A percentile compares a stretch with the other conserved stretches of the same genome.
These are phyloP conservation scores for Gobiocypris rarus DNA, from an alignment of 2,113 vertebrate genomes.

Conservation along the genomic window DNA sequence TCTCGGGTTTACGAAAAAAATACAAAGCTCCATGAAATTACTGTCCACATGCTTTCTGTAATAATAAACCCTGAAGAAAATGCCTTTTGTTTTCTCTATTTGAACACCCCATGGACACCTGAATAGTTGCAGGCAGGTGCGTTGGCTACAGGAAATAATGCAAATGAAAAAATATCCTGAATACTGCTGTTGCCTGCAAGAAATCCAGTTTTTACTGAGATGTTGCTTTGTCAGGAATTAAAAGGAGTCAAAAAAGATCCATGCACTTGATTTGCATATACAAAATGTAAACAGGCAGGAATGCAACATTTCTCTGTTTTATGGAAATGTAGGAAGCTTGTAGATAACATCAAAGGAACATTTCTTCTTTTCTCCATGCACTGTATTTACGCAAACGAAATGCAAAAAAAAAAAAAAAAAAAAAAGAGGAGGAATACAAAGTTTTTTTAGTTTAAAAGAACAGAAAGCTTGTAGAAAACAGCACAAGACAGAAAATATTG, in stretches of 20 bases:
- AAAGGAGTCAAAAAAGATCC: not conserved
- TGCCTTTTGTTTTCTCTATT: not conserved
- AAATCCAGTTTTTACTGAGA: not conserved
- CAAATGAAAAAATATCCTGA: not conserved
- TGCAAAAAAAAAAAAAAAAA: not conserved
- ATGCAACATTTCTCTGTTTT: not conserved
- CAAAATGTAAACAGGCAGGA: not conserved
- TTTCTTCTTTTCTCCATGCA: not conserved
- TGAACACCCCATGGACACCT: not conserved
- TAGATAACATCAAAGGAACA: not conserved
- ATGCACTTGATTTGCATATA: not conserved
- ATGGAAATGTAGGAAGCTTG: not conserved
- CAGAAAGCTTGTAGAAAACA: not conserved
- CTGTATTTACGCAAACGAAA: not conserved
- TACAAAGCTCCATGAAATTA: not conserved
- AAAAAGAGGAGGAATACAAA: not conserved
- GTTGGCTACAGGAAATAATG: not conserved
- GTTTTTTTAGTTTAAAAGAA: not conserved
- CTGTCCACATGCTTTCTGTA: not conserved
- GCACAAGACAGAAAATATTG: not conserved
- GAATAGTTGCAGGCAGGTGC: conserved; percentile 14
- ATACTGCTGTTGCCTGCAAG: not conserved
- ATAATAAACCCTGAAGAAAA: not conserved
- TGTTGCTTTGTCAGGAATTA: not conserved
- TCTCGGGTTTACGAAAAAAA: not conserved